Percentiles rank a stretch among this genome's conserved stretches.
phyloP scores from a whole-genome alignment of 1,140 invertebrate genomes.

The Lordiphosa collinella region DNA sequence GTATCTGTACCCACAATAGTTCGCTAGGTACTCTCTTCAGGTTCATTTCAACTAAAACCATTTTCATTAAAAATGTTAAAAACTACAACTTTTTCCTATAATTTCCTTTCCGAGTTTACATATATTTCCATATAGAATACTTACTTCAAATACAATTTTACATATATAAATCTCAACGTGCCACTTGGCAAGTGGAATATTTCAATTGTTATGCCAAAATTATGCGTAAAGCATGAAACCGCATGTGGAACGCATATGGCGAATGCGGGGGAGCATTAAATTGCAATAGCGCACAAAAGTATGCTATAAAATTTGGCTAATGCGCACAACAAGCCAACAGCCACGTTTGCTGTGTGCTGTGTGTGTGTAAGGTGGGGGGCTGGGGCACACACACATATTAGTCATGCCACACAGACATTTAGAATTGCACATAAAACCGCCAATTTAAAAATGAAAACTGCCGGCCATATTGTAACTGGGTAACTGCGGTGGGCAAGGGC shows the following conservation, averaged over 20 bases:
- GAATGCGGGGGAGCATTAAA: constrained; percentile 55
- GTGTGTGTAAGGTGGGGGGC: constrained; percentile 5
- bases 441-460: constrained; percentile 79
- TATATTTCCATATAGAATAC: too few species aligned
- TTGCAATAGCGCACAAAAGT: constrained; percentile 74
- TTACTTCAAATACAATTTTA: not conserved
- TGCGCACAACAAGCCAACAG: constrained; percentile 59
- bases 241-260: constrained; percentile 48
- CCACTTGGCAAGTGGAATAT: constrained; percentile 41
- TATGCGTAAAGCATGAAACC: constrained; percentile 71
- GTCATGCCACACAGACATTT: constrained; percentile 47
- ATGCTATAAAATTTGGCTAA: constrained; percentile 78
- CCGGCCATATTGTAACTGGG: constrained; percentile 30
- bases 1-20: too few species aligned
- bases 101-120: too few species aligned
- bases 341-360: constrained; percentile 5
- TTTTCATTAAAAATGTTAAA: too few species aligned
- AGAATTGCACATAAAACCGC: constrained; percentile 76
- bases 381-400: constrained; percentile 36
- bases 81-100: too few species aligned
- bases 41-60: too few species aligned
- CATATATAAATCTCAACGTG: constrained; percentile 63
- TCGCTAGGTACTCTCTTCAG: too few species aligned
- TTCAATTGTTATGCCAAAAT: constrained; percentile 63
- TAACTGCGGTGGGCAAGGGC: not conserved